Percentiles rank a stretch among this genome's conserved stretches.
Conservation (phyloP, 2,888 invertebrate species). For the Ectobius pallidus region DNA sequence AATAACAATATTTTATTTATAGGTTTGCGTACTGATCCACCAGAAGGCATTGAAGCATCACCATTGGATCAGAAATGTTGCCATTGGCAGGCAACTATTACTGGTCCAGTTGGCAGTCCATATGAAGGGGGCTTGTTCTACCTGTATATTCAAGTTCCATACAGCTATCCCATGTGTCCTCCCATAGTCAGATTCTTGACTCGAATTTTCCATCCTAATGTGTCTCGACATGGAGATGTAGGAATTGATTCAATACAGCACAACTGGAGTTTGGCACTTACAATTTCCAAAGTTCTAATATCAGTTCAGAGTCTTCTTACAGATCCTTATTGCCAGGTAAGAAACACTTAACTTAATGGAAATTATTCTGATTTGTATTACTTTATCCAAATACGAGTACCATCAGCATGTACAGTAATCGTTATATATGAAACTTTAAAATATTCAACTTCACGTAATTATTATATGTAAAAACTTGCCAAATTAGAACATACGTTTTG, state of each 20-base stretch:
- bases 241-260: conserved; percentile 94
- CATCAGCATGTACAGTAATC: too few species aligned
- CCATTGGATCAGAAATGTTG: conserved; percentile 81
- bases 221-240: conserved; percentile 93
- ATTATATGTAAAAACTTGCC: too few species aligned
- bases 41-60: conserved; percentile 83
- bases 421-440: too few species aligned
- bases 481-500: too few species aligned
- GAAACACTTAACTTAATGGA: too few species aligned
- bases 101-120: conserved; percentile 90
- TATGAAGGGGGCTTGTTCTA: conserved; percentile 95
- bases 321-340: conserved; percentile 85
- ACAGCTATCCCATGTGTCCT: conserved; percentile 86
- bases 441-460: too few species aligned
- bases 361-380: too few species aligned
- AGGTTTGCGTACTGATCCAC: conserved; percentile 73
- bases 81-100: conserved; percentile 94
- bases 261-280: conserved; percentile 95
- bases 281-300: conserved; percentile 86
- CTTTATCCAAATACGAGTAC: too few species aligned
- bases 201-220: conserved; percentile 92
- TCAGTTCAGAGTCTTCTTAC: conserved; percentile 88
- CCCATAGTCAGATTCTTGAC: conserved; percentile 92
- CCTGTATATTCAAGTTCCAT: conserved; percentile 73
- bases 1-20: too few species aligned